These are phyloP conservation scores for Ellobius talpinus DNA, from an alignment of 2,113 vertebrate genomes.

Conservation along the genomic window DNA sequence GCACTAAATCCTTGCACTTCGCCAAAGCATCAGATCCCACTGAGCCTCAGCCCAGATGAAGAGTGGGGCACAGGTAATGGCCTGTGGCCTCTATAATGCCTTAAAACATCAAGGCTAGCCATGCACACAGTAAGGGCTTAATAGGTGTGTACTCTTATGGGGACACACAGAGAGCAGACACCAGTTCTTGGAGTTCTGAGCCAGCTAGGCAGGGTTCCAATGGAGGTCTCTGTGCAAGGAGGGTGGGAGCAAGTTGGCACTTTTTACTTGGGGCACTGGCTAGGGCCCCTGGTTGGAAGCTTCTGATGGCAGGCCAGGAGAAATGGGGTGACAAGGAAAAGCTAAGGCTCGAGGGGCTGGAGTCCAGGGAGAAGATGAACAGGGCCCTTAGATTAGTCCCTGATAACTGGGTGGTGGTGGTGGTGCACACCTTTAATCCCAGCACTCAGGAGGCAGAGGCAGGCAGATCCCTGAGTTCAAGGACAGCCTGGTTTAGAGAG, in stretches of 20 bases:
- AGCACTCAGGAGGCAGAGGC: background rate
- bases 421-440: background rate
- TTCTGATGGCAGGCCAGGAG: background rate
- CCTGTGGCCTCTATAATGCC: background rate
- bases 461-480: background rate
- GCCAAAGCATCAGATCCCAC: background rate
- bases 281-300: background rate
- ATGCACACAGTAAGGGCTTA: background rate
- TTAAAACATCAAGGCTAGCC: background rate
- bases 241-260: rapidly evolving
- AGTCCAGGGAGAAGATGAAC: background rate
- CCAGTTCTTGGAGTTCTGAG: background rate
- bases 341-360: background rate
- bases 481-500: background rate
- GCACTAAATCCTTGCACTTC: no score
- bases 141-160: rapidly evolving
- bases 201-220: background rate
- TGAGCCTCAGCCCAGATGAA: background rate
- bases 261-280: background rate
- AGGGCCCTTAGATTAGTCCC: background rate
- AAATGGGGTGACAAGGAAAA: background rate
- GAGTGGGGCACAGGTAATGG: background rate
- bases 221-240: no score
- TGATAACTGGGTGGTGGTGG: background rate
- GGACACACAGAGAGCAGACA: rapidly evolving